Evolutionary conservation across 2,888 invertebrate genomes (phyloP), one percentile per base, ranked within the genome.

Genomic region (Ophion costatus): DNA sequence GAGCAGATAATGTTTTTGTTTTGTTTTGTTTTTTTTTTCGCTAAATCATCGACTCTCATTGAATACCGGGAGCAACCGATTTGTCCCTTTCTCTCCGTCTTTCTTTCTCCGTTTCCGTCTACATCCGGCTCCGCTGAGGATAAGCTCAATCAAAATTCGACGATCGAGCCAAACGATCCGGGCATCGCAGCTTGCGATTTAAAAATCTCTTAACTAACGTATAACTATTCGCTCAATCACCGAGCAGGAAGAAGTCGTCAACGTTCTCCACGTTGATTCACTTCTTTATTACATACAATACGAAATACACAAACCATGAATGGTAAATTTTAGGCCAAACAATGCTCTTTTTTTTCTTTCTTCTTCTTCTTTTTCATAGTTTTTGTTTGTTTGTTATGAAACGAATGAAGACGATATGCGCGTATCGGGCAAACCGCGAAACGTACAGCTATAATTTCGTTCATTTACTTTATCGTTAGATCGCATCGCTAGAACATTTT

Each of bases 251-350:
- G 56, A 66, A 79, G 77, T 57, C 74, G 69, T 56, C 67, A 79
- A 61, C 70, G 63, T 64, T 71, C 14, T 75, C 14, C n/a, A 9
- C 64, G 64, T 56, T 75, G 63, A 64, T 51, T 56, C 33, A 14
- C 56, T 66, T 57, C 56, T 80, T 73, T 67, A 67, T 74, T 79
- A 82, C 75, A 75, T 70, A 84, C 57, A 64, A 70, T 84, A 82
- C 75, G 83, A 67, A 83, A 81, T 83, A 83, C 83, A 86, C 78
- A 86, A 83, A 87, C 79, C 81, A 84, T 87, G 87, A 87, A 86
- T 87, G 84, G 82, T 87, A 84, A 70, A 67, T 80, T 78, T 87
- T 87, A 87, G 87, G 87, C 87, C 87, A 87, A 87, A 87, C 87
- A 82, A 87, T 82, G 80, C 67, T 77, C 57, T 77, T 83, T 70